A percentile compares a stretch with the other conserved stretches of the same genome.
Evolutionary conservation across 1,140 invertebrate genomes (phyloP).

Genomic region (Atta texana): DNA sequence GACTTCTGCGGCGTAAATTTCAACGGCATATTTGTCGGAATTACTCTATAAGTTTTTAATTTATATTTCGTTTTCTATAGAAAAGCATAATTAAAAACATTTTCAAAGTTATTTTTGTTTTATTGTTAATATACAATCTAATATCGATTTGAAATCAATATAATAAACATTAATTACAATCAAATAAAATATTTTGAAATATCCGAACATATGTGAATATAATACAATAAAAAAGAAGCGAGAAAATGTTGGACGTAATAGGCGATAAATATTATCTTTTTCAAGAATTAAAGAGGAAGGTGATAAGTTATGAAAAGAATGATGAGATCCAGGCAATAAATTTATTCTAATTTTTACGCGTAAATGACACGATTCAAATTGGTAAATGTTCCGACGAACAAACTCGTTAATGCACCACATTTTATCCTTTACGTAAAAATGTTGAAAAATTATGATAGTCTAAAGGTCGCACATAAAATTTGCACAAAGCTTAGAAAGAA

Average conservation of each 20-base stretch:
- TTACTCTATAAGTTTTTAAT: neutral
- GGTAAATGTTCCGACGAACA: slow-evolving; percentile 20
- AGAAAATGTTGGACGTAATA: neutral
- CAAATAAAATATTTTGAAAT: slow-evolving; percentile 21
- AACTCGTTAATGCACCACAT: slow-evolving; percentile 21
- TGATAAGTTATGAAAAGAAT: slow-evolving; percentile 29
- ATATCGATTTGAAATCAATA: slow-evolving; percentile 6
- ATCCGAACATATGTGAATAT: neutral
- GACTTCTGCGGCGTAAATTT: no score
- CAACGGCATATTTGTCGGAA: no score
- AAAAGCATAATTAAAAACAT: neutral
- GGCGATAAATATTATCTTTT: slow-evolving; percentile 34
- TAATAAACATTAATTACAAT: slow-evolving; percentile 20
- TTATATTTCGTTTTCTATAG: neutral
- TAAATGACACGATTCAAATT: slow-evolving; percentile 37
- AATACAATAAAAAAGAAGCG: slow-evolving; percentile 1
- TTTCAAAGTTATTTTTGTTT: neutral
- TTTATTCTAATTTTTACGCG: slow-evolving; percentile 22
- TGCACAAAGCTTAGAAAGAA: neutral
- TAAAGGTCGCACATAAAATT: slow-evolving; percentile 26
- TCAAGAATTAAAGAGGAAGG: neutral
- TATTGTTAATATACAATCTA: neutral
- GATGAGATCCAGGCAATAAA: slow-evolving; percentile 44
- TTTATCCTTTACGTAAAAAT: slow-evolving; percentile 17
- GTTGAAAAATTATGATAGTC: neutral